Conservation (phyloP, 2,113 vertebrate species). For the Sinocyclocheilus maitianheensis region DNA sequence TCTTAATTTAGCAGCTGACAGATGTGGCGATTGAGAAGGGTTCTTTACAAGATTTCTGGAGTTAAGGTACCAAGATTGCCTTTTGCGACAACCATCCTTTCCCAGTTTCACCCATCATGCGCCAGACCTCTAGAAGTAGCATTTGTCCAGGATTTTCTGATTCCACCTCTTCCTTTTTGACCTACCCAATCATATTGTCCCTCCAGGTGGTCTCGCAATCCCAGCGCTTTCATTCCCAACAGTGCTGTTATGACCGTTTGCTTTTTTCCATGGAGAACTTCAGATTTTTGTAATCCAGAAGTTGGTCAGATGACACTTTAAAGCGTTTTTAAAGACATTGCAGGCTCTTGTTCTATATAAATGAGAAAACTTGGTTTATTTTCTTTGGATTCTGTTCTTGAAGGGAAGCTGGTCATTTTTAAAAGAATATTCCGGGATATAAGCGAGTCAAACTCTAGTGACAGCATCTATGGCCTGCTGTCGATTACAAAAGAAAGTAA, state of each 20-base stretch:
- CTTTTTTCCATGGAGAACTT: neutral
- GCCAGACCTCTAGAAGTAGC: constrained; percentile 48
- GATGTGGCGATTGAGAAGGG: constrained; percentile 59
- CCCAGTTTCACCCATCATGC: constrained; percentile 31
- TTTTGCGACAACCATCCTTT: neutral
- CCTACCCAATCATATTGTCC: constrained; percentile 30
- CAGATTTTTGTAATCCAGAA: neutral
- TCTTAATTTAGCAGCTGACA: constrained; percentile 60
- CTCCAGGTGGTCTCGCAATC: neutral
- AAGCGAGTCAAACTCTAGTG: neutral
- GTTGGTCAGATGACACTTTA: neutral
- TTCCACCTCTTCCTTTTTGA: constrained; percentile 36
- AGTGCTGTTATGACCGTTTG: constrained; percentile 2
- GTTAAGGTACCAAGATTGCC: constrained; percentile 49
- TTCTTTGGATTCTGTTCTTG: no score
- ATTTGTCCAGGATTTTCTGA: constrained; percentile 28
- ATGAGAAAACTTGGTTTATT: neutral
- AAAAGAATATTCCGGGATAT: neutral
- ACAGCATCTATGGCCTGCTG: no score
- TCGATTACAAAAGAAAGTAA: no score
- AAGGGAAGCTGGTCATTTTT: neutral
- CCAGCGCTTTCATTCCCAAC: neutral
- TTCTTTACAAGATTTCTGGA: constrained; percentile 50
- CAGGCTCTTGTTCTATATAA: neutral
- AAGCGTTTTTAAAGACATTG: no score